These are phyloP conservation scores for Pseudomugil tenellus DNA, from an alignment of 2,797 vertebrate species.

Conservation along the genomic window DNA sequence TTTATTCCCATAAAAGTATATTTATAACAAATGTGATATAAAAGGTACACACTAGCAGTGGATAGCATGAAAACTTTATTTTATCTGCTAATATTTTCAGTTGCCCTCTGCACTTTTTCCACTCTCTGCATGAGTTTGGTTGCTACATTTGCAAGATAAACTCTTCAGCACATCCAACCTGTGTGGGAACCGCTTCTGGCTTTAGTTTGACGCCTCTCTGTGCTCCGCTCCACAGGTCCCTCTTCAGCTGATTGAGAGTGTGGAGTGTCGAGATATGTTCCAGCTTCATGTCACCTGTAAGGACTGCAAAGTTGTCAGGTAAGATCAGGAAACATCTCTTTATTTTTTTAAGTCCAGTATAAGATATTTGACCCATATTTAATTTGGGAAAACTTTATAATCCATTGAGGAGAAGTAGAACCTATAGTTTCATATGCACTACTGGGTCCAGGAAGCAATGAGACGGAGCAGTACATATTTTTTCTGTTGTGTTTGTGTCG, in stretches of 20 bases:
- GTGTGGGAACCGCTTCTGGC: not conserved
- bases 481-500: too few relatives aligned
- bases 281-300: slow-evolving; percentile 97
- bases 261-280: slow-evolving; percentile 96
- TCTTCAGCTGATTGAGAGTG: slow-evolving; percentile 93
- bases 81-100: slow-evolving; percentile 37
- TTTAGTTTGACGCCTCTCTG: slow-evolving; percentile 3
- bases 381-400: too few relatives aligned
- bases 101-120: slow-evolving; percentile 5
- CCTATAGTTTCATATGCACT: too few relatives aligned
- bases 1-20: not conserved
- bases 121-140: slow-evolving; percentile 62
- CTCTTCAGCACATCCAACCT: not conserved
- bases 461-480: too few relatives aligned
- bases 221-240: slow-evolving; percentile 85
- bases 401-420: too few relatives aligned
- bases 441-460: too few relatives aligned
- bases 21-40: not conserved
- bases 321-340: slow-evolving; percentile 25
- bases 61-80: slow-evolving; percentile 30
- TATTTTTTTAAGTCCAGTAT: not conserved
- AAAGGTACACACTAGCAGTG: slow-evolving; percentile 17
- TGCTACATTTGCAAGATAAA: not conserved
- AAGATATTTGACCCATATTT: too few relatives aligned
- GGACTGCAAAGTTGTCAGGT: slow-evolving; percentile 98